Percentiles rank a stretch among this genome's conserved stretches.
phyloP scores from a whole-genome alignment of 1,140 invertebrate species.

The Adelges cooleyi region DNA sequence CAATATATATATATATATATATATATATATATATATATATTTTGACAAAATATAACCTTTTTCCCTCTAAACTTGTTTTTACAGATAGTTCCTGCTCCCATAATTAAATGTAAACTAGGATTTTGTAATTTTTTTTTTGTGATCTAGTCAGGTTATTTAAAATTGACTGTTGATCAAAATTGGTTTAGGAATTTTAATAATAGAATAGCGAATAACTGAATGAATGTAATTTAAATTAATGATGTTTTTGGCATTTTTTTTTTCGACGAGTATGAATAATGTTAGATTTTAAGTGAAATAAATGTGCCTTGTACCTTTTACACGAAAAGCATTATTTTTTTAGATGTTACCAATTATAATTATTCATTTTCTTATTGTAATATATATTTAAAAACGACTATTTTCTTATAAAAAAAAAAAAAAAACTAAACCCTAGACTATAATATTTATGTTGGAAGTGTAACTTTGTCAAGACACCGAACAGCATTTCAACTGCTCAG shows the following conservation, averaged over 20 bases:
- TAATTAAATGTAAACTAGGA: conserved; percentile 6
- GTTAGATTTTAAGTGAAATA: conserved; percentile 23
- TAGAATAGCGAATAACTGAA: conserved; percentile 13
- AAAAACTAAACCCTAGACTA: conserved; percentile 2
- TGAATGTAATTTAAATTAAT: conserved; percentile 5
- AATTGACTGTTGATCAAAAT: conserved; percentile 29
- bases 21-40: no score
- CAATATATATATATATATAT: no score
- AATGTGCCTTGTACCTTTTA: conserved; percentile 27
- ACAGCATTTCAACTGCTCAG: not conserved
- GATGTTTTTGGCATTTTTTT: not conserved
- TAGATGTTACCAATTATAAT: conserved; percentile 24
- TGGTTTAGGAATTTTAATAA: conserved; percentile 23
- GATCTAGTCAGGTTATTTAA: conserved; percentile 25
- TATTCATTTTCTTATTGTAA: conserved; percentile 21
- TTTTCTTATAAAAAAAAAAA: conserved; percentile 10
- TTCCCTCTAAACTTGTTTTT: conserved; percentile 7
- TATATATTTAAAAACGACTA: not conserved
- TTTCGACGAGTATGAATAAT: not conserved
- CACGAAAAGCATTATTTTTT: conserved; percentile 28
- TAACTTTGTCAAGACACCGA: not conserved
- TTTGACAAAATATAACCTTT: conserved; percentile 14
- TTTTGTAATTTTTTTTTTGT: conserved; percentile 23
- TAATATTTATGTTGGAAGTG: conserved; percentile 7
- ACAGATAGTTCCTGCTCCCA: conserved; percentile 24